A percentile compares a stretch with the other conserved stretches of the same genome.
These are phyloP conservation scores for Plagiodera versicolora DNA, from an alignment of 2,888 invertebrate genomes.

Conservation along the genomic window DNA sequence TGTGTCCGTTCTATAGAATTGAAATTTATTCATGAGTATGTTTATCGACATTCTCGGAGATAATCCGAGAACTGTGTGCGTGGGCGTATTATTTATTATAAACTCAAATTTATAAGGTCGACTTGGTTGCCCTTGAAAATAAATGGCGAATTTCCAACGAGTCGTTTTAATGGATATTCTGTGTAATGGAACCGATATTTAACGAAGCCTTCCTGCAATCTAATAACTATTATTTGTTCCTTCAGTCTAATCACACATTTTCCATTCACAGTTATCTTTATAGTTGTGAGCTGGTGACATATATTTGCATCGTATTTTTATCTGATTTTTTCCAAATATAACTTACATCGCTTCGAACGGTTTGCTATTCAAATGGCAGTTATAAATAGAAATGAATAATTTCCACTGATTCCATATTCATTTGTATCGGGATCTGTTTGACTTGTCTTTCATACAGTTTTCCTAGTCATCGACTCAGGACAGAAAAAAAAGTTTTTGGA, in stretches of 20 bases:
- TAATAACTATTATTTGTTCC: slow-evolving; percentile 20
- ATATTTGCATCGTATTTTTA: slow-evolving; percentile 17
- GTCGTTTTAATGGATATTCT: slow-evolving; percentile 36
- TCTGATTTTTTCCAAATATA: background rate
- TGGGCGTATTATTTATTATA: background rate
- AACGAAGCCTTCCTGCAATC: slow-evolving; percentile 20
- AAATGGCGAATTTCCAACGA: slow-evolving; percentile 29
- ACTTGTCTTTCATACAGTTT: no score
- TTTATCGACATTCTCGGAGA: background rate
- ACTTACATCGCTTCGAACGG: background rate
- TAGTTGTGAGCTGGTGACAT: slow-evolving; percentile 13
- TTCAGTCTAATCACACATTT: slow-evolving; percentile 25
- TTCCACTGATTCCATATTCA: background rate
- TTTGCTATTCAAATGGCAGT: background rate
- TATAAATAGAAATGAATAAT: background rate
- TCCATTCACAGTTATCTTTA: slow-evolving; percentile 16
- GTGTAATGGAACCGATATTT: slow-evolving; percentile 30
- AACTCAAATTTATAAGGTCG: background rate
- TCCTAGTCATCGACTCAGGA: no score
- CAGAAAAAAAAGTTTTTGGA: no score
- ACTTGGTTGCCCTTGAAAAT: slow-evolving; percentile 33
- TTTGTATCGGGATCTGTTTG: no score
- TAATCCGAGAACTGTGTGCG: background rate
- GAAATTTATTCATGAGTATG: background rate
- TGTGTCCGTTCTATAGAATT: background rate